Evolutionary conservation across 2,113 vertebrate genomes (phyloP), one percentile per base, ranked within the genome.

Genomic region (Gracilinanus agilis): DNA sequence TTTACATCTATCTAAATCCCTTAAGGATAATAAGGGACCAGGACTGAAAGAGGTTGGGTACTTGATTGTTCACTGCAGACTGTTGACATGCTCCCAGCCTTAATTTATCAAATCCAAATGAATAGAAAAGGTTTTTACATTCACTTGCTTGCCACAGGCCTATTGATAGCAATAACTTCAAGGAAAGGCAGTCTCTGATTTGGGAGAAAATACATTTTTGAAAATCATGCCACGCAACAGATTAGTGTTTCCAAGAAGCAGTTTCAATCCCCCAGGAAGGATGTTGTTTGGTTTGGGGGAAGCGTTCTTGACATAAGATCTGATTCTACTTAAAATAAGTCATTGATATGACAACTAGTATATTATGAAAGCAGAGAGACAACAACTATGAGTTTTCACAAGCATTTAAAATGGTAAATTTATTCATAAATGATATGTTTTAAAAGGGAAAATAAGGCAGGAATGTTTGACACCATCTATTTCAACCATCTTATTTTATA

Each of bases 1-100:
- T 95, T 93, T 94, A 67, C 55, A 88, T 95, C n/a, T 25, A 93
- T 95, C n/a, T 25, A 93, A 16, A 53, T 29, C 23, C 11, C 29
- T 54, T 67, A 44, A 4, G 40, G 67, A 83, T n/a, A 61, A 40
- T 83, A 83, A 83, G 7, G 67, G 2, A 83, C 16, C 34, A 83
- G n/a, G 27, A 7, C 16, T 83, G 16, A 83, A 75, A 40, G 67
- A 21, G 34, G n/a, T 83, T 83, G n/a, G 67, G 34, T 67, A 21
- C 16, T 6, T 83, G 16, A 21, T 83, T 83, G 34, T 23, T 83
- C 6, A 40, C 16, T 40, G 67, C 16, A 83, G 67, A 40, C n/a
- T 83, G 34, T 10, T 75, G 29, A n/a, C 11, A 3, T 75, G 4
- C 34, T 13, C 67, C 40, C n/a, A 83, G 34, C 6, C 16, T 40